These are phyloP conservation scores for Pogoniulus pusillus DNA, from an alignment of 2,797 vertebrate species.

Conservation along the genomic window DNA sequence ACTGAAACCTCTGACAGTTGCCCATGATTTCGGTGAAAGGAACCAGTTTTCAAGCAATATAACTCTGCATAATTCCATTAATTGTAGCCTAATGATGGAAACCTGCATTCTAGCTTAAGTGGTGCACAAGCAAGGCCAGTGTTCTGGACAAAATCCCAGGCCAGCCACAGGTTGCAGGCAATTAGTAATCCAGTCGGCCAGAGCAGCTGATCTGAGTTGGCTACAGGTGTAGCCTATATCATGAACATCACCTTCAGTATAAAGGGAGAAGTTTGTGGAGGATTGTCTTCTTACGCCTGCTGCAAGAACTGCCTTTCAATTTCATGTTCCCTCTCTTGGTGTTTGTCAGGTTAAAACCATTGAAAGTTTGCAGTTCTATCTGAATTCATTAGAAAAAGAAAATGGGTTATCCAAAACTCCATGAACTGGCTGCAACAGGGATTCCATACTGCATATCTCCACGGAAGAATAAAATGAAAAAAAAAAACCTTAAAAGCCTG, in stretches of 20 bases:
- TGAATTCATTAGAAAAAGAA: slow-evolving; percentile 66
- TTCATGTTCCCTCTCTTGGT: slow-evolving; percentile 38
- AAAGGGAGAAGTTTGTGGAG: no score
- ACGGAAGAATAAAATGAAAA: slow-evolving; percentile 46
- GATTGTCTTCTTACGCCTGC: no score
- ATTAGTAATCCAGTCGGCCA: no score
- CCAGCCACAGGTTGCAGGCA: no score
- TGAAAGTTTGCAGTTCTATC: slow-evolving; percentile 41
- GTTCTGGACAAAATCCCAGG: no score
- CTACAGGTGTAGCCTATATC: no score
- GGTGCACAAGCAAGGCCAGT: background rate
- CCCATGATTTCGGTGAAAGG: background rate
- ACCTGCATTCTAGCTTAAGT: background rate
- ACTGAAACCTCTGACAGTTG: background rate
- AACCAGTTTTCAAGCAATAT: background rate
- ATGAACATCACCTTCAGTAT: no score
- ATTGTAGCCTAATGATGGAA: background rate
- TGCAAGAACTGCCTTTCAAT: slow-evolving; percentile 38
- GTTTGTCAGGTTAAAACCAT: slow-evolving; percentile 58
- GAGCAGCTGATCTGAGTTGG: no score
- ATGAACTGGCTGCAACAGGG: slow-evolving; percentile 3
- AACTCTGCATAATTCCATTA: background rate
- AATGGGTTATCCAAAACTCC: slow-evolving; percentile 47
- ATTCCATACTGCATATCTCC: slow-evolving; percentile 22
- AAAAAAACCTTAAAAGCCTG: slow-evolving; percentile 38